Percentiles rank a stretch among this genome's conserved stretches.
Conservation (phyloP, 2,888 invertebrate genomes). For the Heliconius ethilla region DNA sequence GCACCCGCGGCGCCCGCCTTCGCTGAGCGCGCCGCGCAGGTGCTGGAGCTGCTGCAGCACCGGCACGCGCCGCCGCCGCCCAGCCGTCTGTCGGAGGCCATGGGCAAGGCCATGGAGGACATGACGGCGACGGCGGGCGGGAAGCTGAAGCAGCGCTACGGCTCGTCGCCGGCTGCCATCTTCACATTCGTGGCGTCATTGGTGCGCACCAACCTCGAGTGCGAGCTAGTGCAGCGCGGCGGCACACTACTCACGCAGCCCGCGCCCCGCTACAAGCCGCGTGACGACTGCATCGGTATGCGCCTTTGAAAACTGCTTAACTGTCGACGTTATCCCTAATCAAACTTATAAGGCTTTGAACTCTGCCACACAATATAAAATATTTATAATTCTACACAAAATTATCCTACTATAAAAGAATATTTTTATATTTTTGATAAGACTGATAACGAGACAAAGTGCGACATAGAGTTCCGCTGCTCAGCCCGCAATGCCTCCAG, state of each 20-base stretch:
- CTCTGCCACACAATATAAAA: no score
- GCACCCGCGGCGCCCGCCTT: slow-evolving; percentile 79
- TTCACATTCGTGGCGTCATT: slow-evolving; percentile 95
- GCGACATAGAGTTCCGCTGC: no score
- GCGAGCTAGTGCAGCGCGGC: slow-evolving; percentile 95
- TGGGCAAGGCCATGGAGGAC: slow-evolving; percentile 96
- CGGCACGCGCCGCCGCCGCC: slow-evolving; percentile 76
- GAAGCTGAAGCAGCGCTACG: slow-evolving; percentile 87
- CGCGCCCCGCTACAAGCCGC: slow-evolving; percentile 86
- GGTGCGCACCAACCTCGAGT: slow-evolving; percentile 94
- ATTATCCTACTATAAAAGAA: no score
- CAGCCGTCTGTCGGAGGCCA: slow-evolving; percentile 90
- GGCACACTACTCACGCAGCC: slow-evolving; percentile 83
- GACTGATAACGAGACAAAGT: no score
- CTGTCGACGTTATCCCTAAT: background rate
- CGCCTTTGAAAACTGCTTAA: background rate
- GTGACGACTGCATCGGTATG: slow-evolving; percentile 89
- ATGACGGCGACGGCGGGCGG: slow-evolving; percentile 94
- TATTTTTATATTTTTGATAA: no score
- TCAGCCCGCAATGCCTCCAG: no score
- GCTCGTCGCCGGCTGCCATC: slow-evolving; percentile 80
- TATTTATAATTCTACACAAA: no score
- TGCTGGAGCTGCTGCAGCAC: slow-evolving; percentile 85
- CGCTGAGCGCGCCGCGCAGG: slow-evolving; percentile 53
- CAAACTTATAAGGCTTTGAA: no score